Evolutionary conservation across 2,113 vertebrate genomes (phyloP), one percentile per base, ranked within the genome.

Genomic region (Lutjanus erythropterus): DNA sequence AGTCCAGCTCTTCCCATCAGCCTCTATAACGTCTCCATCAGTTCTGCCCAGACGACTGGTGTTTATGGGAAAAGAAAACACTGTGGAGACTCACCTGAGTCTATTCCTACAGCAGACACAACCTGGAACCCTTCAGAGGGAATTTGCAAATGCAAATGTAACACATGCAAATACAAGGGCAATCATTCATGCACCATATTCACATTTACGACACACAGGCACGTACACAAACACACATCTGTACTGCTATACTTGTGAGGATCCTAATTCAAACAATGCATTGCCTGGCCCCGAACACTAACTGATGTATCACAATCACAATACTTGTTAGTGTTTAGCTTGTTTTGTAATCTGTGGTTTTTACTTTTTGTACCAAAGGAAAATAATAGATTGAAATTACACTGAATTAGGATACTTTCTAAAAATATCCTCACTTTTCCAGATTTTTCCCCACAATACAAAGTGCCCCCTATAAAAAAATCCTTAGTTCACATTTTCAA

Each of bases 101-200:
- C 31, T 42, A 39, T 3, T 52, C 33, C 60, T 47, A n/a, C 35
- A n/a, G 78, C 39, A 0, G 33, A 77, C 3, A 44, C 9, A 8
- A 76, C 76, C 68, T 31, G 77, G 25, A 5, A 49, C 15, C n/a
- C 3, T 0, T 46, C 78, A 35, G 10, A 2, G 14, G 7, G 31
- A 10, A 55, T 53, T 49, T 68, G 70, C 60, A 82, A 60, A 84
- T 39, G 49, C 46, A 69, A 44, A 83, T 21, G n/a, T 65, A 31
- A 2, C 37, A 25, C 37, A 79, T 47, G 71, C 71, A 80, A 85
- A 85, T 72, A 35, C 10, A 12, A 23, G 25, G 16, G 41, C 8
- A 31, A 31, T 59, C 12, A 56, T 33, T 27, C 1, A 4, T 16
- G 42, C 16, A 44, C 42, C 42, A 47, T 5, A 46, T 19, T 18